Evolutionary conservation across 2,113 vertebrate genomes (phyloP).

Genomic region (Gallinago undulata): DNA sequence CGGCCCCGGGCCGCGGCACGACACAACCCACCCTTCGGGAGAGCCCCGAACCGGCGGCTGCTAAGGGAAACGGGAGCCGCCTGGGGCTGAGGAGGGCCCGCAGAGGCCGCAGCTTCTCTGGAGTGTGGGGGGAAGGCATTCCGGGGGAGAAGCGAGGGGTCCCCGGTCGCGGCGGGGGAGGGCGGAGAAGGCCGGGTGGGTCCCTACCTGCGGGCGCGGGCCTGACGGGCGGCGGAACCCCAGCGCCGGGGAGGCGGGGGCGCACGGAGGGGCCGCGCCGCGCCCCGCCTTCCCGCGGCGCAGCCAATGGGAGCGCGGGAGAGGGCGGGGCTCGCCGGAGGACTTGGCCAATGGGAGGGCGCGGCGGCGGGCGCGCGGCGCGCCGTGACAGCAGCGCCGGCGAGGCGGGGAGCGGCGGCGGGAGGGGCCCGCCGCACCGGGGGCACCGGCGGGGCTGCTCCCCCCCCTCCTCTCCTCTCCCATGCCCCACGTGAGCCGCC

Average conservation of each 20-base stretch:
- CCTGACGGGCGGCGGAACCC: not conserved
- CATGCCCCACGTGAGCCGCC: too few species aligned
- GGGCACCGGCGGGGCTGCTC: not conserved
- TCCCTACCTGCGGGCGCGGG: not conserved
- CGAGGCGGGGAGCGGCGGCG: not conserved
- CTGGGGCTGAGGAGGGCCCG: not conserved
- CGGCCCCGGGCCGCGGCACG: not conserved
- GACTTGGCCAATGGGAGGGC: not conserved
- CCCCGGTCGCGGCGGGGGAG: not conserved
- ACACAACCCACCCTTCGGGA: rapidly evolving
- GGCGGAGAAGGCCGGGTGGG: not conserved
- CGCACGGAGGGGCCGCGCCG: not conserved
- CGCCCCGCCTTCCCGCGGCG: not conserved
- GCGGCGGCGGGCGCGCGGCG: not conserved
- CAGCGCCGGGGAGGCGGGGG: not conserved
- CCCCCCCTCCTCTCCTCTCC: not conserved
- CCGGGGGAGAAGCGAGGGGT: too few species aligned
- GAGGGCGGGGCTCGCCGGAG: not conserved
- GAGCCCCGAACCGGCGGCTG: not conserved
- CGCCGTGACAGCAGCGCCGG: not conserved
- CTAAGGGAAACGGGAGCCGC: not conserved
- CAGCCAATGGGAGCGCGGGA: not conserved
- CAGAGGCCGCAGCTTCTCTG: not conserved
- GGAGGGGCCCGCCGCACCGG: not conserved
- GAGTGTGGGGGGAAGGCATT: too few species aligned